Conservation (phyloP, 2,888 invertebrate species). For the Ischnura elegans region DNA sequence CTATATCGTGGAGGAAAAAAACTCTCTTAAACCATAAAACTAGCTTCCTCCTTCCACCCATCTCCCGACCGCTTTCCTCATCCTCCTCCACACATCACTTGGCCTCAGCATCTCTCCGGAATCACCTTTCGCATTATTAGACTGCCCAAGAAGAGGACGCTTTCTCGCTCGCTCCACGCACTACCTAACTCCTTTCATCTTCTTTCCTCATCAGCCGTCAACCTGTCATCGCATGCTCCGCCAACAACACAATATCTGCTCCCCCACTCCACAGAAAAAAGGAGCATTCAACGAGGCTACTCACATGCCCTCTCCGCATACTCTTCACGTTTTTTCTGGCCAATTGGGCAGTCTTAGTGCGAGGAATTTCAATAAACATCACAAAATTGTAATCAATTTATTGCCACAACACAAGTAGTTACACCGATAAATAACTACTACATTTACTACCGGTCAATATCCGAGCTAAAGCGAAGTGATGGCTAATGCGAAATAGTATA, state of each 20-base stretch:
- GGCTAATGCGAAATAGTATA: too few relatives aligned
- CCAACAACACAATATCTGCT: conserved; percentile 7
- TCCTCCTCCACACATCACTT: neutral
- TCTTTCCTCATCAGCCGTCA: conserved; percentile 9
- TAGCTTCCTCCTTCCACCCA: neutral
- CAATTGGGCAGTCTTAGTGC: too few relatives aligned
- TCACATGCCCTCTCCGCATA: too few relatives aligned
- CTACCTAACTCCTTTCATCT: neutral
- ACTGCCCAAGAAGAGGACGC: neutral
- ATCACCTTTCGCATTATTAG: neutral
- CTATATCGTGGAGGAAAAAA: neutral
- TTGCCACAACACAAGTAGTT: too few relatives aligned
- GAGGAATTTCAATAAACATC: too few relatives aligned
- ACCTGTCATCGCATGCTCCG: neutral
- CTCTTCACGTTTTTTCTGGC: too few relatives aligned
- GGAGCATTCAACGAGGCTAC: neutral
- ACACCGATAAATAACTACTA: too few relatives aligned
- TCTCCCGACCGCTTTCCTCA: neutral
- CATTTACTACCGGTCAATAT: too few relatives aligned
- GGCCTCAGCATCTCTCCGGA: neutral
- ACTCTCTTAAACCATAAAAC: neutral
- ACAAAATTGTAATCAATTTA: too few relatives aligned
- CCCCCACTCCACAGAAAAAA: neutral
- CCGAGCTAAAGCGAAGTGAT: too few relatives aligned
- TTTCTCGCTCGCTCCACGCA: neutral